phyloP scores from a whole-genome alignment of 2,888 invertebrate genomes.

The Omphaloscelis lunosa region DNA sequence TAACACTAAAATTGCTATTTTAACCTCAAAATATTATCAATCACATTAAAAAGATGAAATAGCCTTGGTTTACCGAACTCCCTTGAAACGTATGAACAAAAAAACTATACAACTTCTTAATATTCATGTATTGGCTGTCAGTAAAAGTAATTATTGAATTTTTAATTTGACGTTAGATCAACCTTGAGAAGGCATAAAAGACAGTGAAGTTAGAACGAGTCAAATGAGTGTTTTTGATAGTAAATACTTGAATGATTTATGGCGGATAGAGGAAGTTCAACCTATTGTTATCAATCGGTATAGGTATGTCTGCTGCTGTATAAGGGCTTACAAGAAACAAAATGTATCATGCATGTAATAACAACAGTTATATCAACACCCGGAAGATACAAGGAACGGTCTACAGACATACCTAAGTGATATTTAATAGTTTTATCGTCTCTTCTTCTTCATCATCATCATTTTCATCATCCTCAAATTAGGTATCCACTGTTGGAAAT shows the following conservation, averaged over 20 bases:
- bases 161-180: conserved; percentile 45
- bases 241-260: conserved; percentile 31
- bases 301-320: background rate
- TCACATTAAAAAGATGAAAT: conserved; percentile 18
- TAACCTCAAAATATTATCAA: conserved; percentile 54
- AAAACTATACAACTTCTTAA: conserved; percentile 43
- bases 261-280: conserved; percentile 7
- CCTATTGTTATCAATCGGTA: background rate
- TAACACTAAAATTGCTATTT: conserved; percentile 42
- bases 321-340: background rate
- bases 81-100: conserved; percentile 59
- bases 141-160: conserved; percentile 61
- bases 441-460: background rate
- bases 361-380: background rate
- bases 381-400: background rate
- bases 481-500: no score
- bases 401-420: background rate
- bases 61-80: conserved; percentile 46
- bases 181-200: conserved; percentile 47
- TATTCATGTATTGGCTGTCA: conserved; percentile 52
- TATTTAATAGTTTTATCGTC: background rate
- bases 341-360: background rate
- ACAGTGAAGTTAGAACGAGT: conserved; percentile 24
- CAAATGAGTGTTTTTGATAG: background rate
- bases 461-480: no score